phyloP scores from a whole-genome alignment of 2,888 invertebrate genomes.

The Ochlodes sylvanus region DNA sequence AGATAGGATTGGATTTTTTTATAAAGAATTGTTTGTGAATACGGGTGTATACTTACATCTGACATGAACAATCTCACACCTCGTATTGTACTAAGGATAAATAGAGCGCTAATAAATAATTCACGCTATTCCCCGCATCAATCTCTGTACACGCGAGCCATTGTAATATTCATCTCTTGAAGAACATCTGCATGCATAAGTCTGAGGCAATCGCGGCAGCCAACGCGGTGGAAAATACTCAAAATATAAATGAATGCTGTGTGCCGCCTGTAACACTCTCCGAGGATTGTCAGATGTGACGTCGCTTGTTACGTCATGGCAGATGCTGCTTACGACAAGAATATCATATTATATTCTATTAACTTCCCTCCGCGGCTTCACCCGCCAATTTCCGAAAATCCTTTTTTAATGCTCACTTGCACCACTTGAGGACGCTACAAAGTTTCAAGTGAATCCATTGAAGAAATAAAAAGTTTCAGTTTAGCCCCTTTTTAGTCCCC shows the following conservation, averaged over 20 bases:
- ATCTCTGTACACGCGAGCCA: constrained; percentile 23
- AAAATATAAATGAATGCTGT: constrained; percentile 6
- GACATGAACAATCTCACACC: background rate
- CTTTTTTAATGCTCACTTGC: too few relatives aligned
- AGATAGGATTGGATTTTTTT: too few relatives aligned
- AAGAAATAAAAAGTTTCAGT: too few relatives aligned
- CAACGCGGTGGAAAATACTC: constrained; percentile 7
- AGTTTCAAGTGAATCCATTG: too few relatives aligned
- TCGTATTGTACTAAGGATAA: background rate
- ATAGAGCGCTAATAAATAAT: constrained; percentile 21
- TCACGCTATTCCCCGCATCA: constrained; percentile 14
- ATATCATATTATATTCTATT: too few relatives aligned
- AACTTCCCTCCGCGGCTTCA: too few relatives aligned
- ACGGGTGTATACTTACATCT: too few relatives aligned
- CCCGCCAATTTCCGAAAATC: too few relatives aligned
- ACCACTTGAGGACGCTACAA: too few relatives aligned
- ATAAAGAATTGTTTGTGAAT: too few relatives aligned
- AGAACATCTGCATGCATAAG: constrained; percentile 33
- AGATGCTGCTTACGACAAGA: too few relatives aligned
- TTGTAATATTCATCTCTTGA: constrained; percentile 33
- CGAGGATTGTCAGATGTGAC: background rate
- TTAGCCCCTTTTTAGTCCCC: too few relatives aligned
- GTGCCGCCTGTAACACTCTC: background rate
- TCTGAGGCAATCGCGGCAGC: constrained; percentile 12
- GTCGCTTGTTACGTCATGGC: background rate